Conservation (phyloP, 2,113 vertebrate species). For the Dryoscopus gambensis region DNA sequence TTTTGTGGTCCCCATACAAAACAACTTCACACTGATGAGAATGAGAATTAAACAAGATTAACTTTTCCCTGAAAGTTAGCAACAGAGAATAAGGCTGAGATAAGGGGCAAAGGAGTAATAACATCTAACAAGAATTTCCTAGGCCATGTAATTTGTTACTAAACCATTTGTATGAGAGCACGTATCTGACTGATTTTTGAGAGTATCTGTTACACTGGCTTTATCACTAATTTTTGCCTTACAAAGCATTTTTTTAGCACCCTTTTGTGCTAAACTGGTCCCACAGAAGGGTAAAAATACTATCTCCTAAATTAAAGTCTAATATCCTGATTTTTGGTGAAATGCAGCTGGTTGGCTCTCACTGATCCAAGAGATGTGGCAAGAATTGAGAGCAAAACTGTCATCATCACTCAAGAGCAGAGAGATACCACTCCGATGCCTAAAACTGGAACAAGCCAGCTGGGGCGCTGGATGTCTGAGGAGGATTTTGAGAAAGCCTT, state of each 20-base stretch:
- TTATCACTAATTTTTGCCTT: background rate
- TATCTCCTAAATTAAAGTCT: background rate
- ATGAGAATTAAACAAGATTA: background rate
- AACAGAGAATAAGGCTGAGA: background rate
- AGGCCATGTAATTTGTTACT: background rate
- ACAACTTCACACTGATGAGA: background rate
- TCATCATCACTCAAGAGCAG: conserved; percentile 88
- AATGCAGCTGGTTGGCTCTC: conserved; percentile 88
- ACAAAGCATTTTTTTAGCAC: background rate
- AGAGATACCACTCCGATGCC: conserved; percentile 83
- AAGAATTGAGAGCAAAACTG: conserved; percentile 92
- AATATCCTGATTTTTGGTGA: background rate
- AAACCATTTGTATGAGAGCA: background rate
- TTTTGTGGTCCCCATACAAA: background rate
- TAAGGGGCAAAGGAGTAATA: background rate
- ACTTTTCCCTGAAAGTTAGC: background rate
- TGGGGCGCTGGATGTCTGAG: conserved; percentile 93
- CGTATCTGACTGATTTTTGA: background rate
- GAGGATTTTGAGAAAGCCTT: conserved; percentile 92
- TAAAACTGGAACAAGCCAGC: conserved; percentile 79
- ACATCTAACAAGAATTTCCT: background rate
- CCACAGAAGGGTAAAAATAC: background rate
- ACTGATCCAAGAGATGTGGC: conserved; percentile 94
- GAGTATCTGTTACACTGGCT: background rate
- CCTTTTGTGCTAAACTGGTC: background rate